Base-by-base conservation (phyloP, 2,113 vertebrate genomes). In the Gobio gobio region DNA sequence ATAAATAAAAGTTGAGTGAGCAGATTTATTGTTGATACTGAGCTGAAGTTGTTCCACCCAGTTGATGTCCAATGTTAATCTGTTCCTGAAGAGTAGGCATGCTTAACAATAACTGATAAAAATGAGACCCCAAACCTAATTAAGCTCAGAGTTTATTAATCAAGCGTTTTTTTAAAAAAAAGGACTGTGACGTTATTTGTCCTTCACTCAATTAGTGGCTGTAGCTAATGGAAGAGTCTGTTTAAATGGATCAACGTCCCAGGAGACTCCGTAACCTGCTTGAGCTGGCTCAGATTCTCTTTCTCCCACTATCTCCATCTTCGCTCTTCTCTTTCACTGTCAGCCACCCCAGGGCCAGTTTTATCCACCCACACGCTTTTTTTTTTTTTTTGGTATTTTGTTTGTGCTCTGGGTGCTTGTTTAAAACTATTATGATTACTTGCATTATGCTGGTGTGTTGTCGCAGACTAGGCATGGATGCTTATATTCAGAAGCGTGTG, bases 1-100 rank as follows among this genome's bases (percentile, higher is more conserved):
- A 86, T 83, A 82, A 89, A 89, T 87, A 86, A 87, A 86, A 63
- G 13, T 63, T 1, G 6, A 79, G 45, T n/a, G 29, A 77, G 45
- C 73, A 66, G 83, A 84, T 77, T 49, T 49, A 45, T n/a, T 16
- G 73, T 58, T 73, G 81, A 72, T 72, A 36, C 33, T 24, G n/a
- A 64, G 49, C 68, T 54, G 26, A 54, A 54, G 70, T 33, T 73
- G n/a, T 76, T 56, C 40, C 54, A 51, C 58, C n/a, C 24, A 76
- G 26, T 72, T 45, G 51, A 58, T 54, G 43, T 68, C 73, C 24
- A 75, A 61, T 84, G 73, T 40, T 84, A 84, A 84, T 84, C 26
- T 84, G 26, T 22, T 76, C 43, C 73, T 76, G 26, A 49, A 75
- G 1, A 47, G 5, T 47, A 13, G 33, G 29, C 29, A 47, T 66